Conservation (phyloP, 2,113 vertebrate species). For the Hystrix cristata region DNA sequence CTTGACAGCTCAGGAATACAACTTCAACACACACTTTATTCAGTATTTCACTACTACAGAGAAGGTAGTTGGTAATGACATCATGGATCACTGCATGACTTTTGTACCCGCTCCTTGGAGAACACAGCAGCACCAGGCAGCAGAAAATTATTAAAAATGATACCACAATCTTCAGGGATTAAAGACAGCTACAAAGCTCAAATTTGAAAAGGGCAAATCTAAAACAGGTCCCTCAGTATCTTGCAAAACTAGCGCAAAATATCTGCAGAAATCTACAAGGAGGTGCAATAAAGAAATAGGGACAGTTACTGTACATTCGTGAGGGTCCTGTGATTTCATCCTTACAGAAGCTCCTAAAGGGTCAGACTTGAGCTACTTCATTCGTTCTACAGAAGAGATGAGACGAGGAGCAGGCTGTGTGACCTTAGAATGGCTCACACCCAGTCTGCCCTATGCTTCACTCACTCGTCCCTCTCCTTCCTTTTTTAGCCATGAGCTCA, state of each 20-base stretch:
- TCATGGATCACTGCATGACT: background rate
- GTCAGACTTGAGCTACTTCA: background rate
- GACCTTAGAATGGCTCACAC: background rate
- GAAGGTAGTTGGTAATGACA: slow-evolving; percentile 37
- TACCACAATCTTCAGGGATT: slow-evolving; percentile 18
- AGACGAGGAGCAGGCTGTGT: background rate
- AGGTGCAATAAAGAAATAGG: background rate
- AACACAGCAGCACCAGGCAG: background rate
- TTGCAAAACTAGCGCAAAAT: slow-evolving; percentile 42
- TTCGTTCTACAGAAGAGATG: background rate
- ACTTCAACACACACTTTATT: slow-evolving; percentile 53
- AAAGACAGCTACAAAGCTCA: slow-evolving; percentile 24
- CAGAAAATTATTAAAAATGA: slow-evolving; percentile 29
- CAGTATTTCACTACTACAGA: slow-evolving; percentile 24
- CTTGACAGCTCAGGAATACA: slow-evolving; percentile 54
- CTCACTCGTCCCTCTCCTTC: background rate
- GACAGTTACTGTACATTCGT: background rate
- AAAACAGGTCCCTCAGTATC: background rate
- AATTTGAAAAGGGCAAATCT: slow-evolving; percentile 26
- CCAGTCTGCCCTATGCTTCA: background rate
- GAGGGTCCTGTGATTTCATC: slow-evolving; percentile 3
- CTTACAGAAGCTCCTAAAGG: slow-evolving; percentile 6
- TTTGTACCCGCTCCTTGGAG: slow-evolving; percentile 9
- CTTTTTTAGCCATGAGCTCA: background rate
- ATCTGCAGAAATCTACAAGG: background rate